phyloP scores from a whole-genome alignment of 2,888 invertebrate genomes.

The Dusona sp. region DNA sequence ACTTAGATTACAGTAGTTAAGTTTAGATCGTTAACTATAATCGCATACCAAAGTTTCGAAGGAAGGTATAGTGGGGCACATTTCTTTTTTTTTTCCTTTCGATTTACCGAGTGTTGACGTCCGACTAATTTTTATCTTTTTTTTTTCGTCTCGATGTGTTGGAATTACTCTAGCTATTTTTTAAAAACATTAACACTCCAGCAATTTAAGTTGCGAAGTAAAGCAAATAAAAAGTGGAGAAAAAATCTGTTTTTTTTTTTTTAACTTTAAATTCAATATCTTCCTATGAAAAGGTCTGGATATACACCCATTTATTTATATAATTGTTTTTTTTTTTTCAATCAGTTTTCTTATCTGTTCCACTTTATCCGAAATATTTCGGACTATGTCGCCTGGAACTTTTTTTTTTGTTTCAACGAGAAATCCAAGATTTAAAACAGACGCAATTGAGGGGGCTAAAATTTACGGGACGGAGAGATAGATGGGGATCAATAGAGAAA shows the following conservation, averaged over 20 bases:
- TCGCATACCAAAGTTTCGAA: constrained; percentile 75
- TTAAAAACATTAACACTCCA: background rate
- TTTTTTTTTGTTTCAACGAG: constrained; percentile 70
- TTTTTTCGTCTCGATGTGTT: background rate
- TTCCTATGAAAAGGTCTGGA: constrained; percentile 74
- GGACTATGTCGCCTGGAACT: constrained; percentile 77
- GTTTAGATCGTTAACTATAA: constrained; percentile 74
- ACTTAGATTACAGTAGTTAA: constrained; percentile 77
- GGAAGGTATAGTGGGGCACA: constrained; percentile 66
- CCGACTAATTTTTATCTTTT: background rate
- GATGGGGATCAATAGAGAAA: background rate
- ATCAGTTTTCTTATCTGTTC: constrained; percentile 68
- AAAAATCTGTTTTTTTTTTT: background rate
- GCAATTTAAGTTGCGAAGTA: constrained; percentile 4
- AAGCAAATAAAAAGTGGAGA: constrained; percentile 16
- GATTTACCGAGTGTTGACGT: background rate
- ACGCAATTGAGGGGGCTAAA: background rate
- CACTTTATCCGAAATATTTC: constrained; percentile 74
- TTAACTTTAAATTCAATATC: constrained; percentile 62
- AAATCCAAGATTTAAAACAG: constrained; percentile 61
- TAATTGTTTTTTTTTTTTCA: constrained; percentile 65
- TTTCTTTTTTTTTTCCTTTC: background rate
- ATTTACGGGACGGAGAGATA: constrained; percentile 39
- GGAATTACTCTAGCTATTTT: constrained; percentile 17
- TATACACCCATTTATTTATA: constrained; percentile 66